Conservation (phyloP, 2,797 vertebrate species). For the Limosa lapponica region DNA sequence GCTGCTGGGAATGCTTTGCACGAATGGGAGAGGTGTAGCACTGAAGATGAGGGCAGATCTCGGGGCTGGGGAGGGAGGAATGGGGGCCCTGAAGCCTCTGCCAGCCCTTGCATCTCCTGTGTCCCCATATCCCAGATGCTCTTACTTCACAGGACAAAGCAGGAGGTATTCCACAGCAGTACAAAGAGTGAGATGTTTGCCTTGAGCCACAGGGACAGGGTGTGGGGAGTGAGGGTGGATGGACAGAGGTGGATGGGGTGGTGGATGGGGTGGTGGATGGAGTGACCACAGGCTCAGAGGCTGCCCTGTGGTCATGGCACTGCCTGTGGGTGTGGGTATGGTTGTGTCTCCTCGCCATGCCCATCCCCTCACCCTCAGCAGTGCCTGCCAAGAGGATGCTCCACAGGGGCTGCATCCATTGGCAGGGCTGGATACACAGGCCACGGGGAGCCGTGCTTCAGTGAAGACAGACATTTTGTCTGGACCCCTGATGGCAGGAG, state of each 20-base stretch:
- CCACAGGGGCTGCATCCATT: not conserved
- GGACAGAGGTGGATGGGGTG: not conserved
- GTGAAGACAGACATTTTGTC: accelerated
- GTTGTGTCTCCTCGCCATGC: accelerated
- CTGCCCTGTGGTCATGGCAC: accelerated
- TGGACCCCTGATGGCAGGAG: accelerated
- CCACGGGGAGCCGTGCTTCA: accelerated
- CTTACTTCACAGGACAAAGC: not conserved
- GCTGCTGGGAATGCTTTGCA: not conserved
- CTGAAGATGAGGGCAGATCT: not conserved
- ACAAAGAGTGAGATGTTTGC: accelerated
- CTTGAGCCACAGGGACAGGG: not conserved
- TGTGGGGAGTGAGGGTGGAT: not conserved
- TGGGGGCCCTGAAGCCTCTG: accelerated
- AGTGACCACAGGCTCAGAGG: not conserved
- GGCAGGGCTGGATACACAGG: not conserved
- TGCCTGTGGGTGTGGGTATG: accelerated
- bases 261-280: accelerated
- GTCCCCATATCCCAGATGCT: accelerated
- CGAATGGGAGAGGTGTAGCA: not conserved
- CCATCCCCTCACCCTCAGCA: accelerated
- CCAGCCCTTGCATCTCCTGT: accelerated
- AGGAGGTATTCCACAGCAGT: not conserved
- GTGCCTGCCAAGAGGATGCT: not conserved
- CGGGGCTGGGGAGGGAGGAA: not conserved